Base-by-base conservation (phyloP, 2,888 invertebrate genomes). In the Escarpia spicata region DNA sequence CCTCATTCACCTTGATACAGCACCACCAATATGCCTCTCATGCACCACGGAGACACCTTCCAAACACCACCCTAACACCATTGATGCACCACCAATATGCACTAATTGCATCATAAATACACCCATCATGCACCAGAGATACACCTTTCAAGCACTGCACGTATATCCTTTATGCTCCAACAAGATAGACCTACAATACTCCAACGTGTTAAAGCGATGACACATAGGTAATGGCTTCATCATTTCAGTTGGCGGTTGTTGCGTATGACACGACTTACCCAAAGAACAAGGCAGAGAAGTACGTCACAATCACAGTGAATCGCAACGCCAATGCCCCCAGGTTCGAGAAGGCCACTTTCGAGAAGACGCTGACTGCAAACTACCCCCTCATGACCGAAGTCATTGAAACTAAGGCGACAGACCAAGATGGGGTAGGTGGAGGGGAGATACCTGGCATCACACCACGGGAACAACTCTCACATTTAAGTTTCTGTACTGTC, bases 231-330 rank as follows among this genome's bases (percentile, higher is more conserved):
- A 75, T 75, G 75, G 19, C 58, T 92, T 91, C 10, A 43, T 31
- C 26, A 31, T 92, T 92, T 12, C 92, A 95, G 95, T 92, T 95
- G 31, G 60, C 92, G 60, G 92, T 95, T 2, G 93, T 94, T n/a
- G 95, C 95, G 9, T 95, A 94, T 92, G 96, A 96, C 93, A 93
- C 94, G 3, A 94, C 94, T 12, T 95, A 95, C 92, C 95, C 96
- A 6, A 93, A 92, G 52, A 93, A 93, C 37, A 92, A 75, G 52
- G 95, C 94, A 43, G 94, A 94, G 43, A 94, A 95, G 2, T 95
- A 95, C n/a, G 95, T 95, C 43, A 95, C 94, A 37, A 94, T 96
- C 45, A 94, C 93, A 89, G 95, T 96, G 37, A 95, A 95, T 94
- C 94, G 95, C 31, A 96, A 96, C 92, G 95, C 95, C 26, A 95